Percentiles rank a stretch among this genome's conserved stretches.
Conservation (phyloP, 2,888 invertebrate genomes). For the Coelopa pilipes region DNA sequence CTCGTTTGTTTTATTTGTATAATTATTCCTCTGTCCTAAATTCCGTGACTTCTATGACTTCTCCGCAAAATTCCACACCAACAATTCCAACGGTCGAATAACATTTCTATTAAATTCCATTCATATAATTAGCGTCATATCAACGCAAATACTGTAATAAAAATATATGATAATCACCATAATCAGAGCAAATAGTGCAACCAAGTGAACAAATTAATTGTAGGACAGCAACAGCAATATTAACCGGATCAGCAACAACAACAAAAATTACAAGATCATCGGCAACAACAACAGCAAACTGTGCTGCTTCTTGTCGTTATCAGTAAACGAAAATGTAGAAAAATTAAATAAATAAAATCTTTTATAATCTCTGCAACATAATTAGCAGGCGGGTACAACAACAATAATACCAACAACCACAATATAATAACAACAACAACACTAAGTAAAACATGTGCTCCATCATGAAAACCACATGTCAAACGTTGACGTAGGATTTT, state of each 20-base stretch:
- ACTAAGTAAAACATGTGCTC: constrained; percentile 3
- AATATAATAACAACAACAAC: constrained; percentile 7
- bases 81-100: neutral
- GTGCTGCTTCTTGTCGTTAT: neutral
- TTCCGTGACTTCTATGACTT: neutral
- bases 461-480: constrained; percentile 6
- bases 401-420: neutral
- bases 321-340: neutral
- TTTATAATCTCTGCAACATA: constrained; percentile 18
- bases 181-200: no score
- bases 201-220: neutral
- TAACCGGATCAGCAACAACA: no score
- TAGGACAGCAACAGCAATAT: neutral
- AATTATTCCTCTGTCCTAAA: no score
- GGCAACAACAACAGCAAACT: neutral
- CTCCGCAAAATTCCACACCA: neutral
- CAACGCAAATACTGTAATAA: no score
- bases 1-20: no score
- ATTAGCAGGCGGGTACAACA: neutral
- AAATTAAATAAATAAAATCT: neutral
- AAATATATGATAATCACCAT: no score
- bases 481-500: constrained; percentile 16
- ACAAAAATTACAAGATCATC: neutral
- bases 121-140: neutral
- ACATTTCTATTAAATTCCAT: constrained; percentile 3